Evolutionary conservation across 2,797 vertebrate genomes (phyloP), one percentile per base, ranked within the genome.

Genomic region (Aratinga solstitialis): DNA sequence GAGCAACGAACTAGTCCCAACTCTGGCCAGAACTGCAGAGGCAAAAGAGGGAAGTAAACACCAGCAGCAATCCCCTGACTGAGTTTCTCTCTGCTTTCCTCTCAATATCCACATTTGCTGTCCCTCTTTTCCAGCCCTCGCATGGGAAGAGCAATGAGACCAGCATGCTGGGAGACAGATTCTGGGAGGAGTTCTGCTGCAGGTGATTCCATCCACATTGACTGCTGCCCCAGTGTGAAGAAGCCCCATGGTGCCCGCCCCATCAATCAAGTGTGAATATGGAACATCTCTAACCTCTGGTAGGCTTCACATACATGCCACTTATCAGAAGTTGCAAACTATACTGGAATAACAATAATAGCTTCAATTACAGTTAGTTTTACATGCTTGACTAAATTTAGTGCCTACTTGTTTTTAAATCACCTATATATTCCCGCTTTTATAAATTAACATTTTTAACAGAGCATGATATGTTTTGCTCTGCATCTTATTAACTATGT

Each of bases 301-400:
- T 0, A 34, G 51, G 36, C 43, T 45, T 89, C 72, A 42, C 0
- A 0, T 10, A 69, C 18, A 18, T 0, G 0, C 51, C n/a, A 27
- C 40, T 27, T 22, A 90, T 45, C 18, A 73, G 24, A 76, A 67
- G 53, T 2, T 27, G 20, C 48, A 66, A 85, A 69, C n/a, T 59
- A 47, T 11, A 22, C 43, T 79, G 42, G 59, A 82, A 79, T 43
- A 89, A 66, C 21, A 86, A 53, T 77, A 87, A 80, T 6, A 79
- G 36, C 29, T 87, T 87, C 48, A 65, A 74, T 23, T 51, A 53
- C 27, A 63, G 27, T 36, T 66, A 74, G 14, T 45, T 42, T 53
- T 38, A 59, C 0, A 8, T 30, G 63, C 56, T 22, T 74, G 30
- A 27, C 5, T 56, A 47, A 59, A 26, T 69, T 56, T 42, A 78